Base-by-base conservation (phyloP, 2,797 vertebrate species). In the Molothrus aeneus region DNA sequence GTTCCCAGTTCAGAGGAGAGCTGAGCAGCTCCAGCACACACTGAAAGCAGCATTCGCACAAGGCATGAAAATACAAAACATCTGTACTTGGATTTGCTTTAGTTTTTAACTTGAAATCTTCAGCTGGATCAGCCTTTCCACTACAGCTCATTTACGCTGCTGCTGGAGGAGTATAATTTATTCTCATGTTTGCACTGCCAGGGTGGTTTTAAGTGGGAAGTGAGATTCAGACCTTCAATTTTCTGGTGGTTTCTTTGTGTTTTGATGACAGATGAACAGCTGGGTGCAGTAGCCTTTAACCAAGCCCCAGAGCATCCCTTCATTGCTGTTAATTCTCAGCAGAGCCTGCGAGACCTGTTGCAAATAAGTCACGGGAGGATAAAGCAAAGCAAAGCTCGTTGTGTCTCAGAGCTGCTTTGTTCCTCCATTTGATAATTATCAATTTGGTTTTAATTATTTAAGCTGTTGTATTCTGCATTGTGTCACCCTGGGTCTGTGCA, bases 261-360 rank as follows among this genome's bases (percentile, higher is more conserved):
- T 70, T 43, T 69, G n/a, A 42, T 42, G 95, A 79, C 53, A 69
- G 80, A 51, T 31, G 75, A 81, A 12, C 91, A 90, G 91, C 87
- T 92, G 95, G 95, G 59, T 83, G 47, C 54, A n/a, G 69, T 70
- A 63, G 87, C 89, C 85, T 95, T 90, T 91, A 79, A 79, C 87
- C 87, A 88, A 94, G 51, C 74, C 84, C 84, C 18, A 5, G 65
- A 92, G 91, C 80, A 63, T 90, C 94, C 90, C 81, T 78, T 92
- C 59, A 17, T 72, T 86, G 42, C 87, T 68, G 50, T 48, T 80
- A 63, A 86, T 87, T 83, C 87, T 25, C 79, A 34, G 71, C 36
- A 43, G 43, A 36, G 57, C 87, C 91, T 78, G 42, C 2, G 47
- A 93, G 87, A 92, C 91, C 72, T 95, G 89, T 95, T 95, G 91